phyloP scores from a whole-genome alignment of 2,113 vertebrate species.

The Nyctibius bracteatus region DNA sequence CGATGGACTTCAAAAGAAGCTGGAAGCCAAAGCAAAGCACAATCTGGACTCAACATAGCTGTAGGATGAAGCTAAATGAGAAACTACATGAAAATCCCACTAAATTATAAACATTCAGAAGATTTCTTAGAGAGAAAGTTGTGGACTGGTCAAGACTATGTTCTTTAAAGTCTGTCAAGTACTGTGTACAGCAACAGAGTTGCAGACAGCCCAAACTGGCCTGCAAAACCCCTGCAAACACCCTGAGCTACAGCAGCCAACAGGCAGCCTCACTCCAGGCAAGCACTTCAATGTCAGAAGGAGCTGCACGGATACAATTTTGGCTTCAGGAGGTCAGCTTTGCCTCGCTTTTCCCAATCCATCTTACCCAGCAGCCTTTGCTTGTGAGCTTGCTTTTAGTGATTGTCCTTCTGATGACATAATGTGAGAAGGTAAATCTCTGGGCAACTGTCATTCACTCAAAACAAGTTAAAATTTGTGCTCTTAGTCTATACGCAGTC shows the following conservation, averaged over 20 bases:
- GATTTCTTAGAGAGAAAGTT: neutral
- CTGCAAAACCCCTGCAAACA: neutral
- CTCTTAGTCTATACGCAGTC: neutral
- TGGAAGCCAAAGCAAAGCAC: conserved; percentile 45
- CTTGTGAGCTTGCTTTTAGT: neutral
- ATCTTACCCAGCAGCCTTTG: neutral
- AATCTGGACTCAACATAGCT: conserved; percentile 1
- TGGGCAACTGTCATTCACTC: neutral
- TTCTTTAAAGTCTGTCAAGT: neutral
- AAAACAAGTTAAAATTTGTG: neutral
- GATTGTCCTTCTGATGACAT: neutral
- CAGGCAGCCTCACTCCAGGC: neutral
- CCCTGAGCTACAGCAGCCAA: fast-evolving
- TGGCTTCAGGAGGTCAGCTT: neutral
- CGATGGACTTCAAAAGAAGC: conserved; percentile 17
- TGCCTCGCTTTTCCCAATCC: neutral
- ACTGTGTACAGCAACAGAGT: neutral
- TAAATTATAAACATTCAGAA: conserved; percentile 2
- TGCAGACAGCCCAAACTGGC: neutral
- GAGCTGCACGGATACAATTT: neutral
- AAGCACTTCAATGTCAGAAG: fast-evolving
- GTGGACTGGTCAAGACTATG: neutral
- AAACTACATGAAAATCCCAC: conserved; percentile 10
- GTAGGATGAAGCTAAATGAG: conserved; percentile 32
- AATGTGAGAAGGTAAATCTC: neutral